phyloP scores from a whole-genome alignment of 2,797 vertebrate genomes.

The Cyclopterus lumpus region DNA sequence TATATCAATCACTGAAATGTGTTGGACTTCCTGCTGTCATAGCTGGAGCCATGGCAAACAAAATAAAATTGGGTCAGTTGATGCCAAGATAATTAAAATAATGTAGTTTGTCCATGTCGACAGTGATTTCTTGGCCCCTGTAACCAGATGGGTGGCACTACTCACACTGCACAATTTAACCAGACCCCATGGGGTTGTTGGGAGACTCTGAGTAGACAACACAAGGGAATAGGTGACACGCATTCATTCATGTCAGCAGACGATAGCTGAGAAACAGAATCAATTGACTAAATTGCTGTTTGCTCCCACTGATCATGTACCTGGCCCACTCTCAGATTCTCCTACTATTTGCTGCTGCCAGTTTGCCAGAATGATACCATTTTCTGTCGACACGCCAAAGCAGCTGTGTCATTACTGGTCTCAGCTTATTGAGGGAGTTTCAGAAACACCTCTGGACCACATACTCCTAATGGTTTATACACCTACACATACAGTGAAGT shows the following conservation, averaged over 20 bases:
- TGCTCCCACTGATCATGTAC: conserved; percentile 46
- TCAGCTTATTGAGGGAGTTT: conserved; percentile 64
- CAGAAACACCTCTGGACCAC: conserved; percentile 71
- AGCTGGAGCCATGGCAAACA: not conserved
- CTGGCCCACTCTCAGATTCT: conserved; percentile 47
- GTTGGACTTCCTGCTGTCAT: not conserved
- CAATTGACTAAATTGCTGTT: conserved; percentile 22
- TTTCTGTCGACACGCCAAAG: conserved; percentile 55
- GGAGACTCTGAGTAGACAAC: not conserved
- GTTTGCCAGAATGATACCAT: conserved; percentile 48
- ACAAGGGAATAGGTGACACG: not conserved
- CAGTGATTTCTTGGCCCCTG: not conserved
- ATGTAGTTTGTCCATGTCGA: not conserved
- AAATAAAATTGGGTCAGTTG: conserved; percentile 1
- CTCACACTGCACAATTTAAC: not conserved
- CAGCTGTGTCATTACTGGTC: conserved; percentile 56
- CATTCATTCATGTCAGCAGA: conserved; percentile 27
- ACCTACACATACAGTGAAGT: conserved; percentile 73
- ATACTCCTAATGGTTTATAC: conserved; percentile 63
- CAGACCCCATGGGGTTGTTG: not conserved
- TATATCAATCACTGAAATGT: not conserved
- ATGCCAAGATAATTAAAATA: not conserved
- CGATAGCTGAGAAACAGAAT: conserved; percentile 15
- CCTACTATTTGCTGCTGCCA: conserved; percentile 43
- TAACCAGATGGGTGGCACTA: not conserved